Percentiles rank a stretch among this genome's conserved stretches.
Conservation (phyloP, 1,140 invertebrate species). For the Hyphantria cunea region DNA sequence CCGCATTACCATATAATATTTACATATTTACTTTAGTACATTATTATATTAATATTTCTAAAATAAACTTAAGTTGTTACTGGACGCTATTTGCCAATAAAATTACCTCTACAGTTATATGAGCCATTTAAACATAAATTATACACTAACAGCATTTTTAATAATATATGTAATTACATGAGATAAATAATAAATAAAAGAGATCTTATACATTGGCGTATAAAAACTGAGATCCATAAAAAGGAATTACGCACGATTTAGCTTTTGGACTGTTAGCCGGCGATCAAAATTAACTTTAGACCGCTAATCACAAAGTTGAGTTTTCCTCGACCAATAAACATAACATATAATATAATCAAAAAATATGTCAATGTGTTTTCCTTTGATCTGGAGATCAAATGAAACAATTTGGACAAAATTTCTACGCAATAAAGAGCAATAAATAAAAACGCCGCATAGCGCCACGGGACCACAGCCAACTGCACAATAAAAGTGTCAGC, state of each 20-base stretch:
- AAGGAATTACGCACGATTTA: slow-evolving; percentile 7
- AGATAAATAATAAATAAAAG: too few species aligned
- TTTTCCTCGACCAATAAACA: slow-evolving; percentile 2
- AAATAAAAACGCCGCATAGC: slow-evolving; percentile 22
- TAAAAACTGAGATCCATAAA: not conserved
- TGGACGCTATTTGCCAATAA: too few species aligned
- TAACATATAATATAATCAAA: slow-evolving; percentile 19
- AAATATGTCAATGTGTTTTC: slow-evolving; percentile 29
- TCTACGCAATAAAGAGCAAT: slow-evolving; percentile 23
- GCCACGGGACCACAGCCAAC: slow-evolving; percentile 21
- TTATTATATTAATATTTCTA: too few species aligned
- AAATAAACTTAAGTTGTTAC: too few species aligned
- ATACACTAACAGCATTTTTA: too few species aligned
- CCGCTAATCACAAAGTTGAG: slow-evolving; percentile 13
- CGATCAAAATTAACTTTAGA: slow-evolving; percentile 10
- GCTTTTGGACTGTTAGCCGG: not conserved
- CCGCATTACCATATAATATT: too few species aligned
- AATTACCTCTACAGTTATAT: too few species aligned
- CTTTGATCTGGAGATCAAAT: slow-evolving; percentile 30
- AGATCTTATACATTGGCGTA: not conserved
- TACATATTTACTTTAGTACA: too few species aligned
- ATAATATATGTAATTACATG: too few species aligned
- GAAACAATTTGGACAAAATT: slow-evolving; percentile 28
- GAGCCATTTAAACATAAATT: too few species aligned
- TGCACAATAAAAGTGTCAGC: slow-evolving; percentile 30